These are phyloP conservation scores for Digitonthophagus gazella DNA, from an alignment of 2,888 invertebrate species.

Conservation along the genomic window DNA sequence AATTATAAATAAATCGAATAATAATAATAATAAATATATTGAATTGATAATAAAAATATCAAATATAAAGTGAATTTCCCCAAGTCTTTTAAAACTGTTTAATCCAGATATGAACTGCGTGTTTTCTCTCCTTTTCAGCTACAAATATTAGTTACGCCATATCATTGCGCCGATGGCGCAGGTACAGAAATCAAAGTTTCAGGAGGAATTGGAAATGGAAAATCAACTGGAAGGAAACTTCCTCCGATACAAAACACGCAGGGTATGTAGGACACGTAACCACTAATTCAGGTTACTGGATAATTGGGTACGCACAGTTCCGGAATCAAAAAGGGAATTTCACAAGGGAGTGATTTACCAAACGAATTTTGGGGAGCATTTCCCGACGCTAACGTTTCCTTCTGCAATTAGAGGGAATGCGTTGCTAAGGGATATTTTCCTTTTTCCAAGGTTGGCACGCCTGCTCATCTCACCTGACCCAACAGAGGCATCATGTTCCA, in stretches of 20 bases:
- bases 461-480: neutral
- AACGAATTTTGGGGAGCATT: constrained; percentile 4
- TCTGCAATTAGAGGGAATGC: neutral
- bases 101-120: no score
- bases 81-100: no score
- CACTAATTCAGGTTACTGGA: constrained; percentile 10
- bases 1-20: no score
- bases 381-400: neutral
- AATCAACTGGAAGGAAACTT: constrained; percentile 26
- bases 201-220: constrained; percentile 39
- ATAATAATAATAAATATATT: no score
- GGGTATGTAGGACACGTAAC: constrained; percentile 24
- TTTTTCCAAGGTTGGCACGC: neutral
- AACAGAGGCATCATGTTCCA: neutral
- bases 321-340: neutral
- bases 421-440: neutral
- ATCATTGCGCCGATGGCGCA: constrained; percentile 38
- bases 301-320: neutral
- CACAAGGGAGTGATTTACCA: no score
- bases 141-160: constrained; percentile 43
- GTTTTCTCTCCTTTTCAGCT: constrained; percentile 35
- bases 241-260: constrained; percentile 33
- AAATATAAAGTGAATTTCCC: no score
- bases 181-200: constrained; percentile 45
- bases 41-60: no score